Evolutionary conservation across 1,140 invertebrate genomes (phyloP), one percentile per base, ranked within the genome.

Genomic region (Caligus rogercresseyi): DNA sequence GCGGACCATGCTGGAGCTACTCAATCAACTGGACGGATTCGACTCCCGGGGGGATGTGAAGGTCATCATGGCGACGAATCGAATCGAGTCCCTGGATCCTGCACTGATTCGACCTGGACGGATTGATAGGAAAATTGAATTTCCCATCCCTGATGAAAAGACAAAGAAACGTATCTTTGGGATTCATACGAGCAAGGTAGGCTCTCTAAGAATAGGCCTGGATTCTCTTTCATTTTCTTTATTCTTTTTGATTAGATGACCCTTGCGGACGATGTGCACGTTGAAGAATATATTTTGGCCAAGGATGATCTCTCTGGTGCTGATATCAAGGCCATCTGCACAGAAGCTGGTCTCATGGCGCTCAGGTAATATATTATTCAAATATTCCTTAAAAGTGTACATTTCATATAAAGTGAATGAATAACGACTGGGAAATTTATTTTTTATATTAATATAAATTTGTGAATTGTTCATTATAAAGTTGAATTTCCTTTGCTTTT

Each of bases 281-380:
- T 99, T 3, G 90, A 93, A 65, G 96, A 99, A 72, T 80, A 98
- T 23, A 95, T 99, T 61, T 94, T 96, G 87, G 87, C 95, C 2
- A 99, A 99, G 73, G 96, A 99, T 80, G 96, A 99, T 78, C 79
- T 99, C 0, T 98, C 93, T 55, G 96, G 96, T 20, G 96, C 96
- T 68, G 83, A 85, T 72, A 83, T 85, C 57, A 85, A 84, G 87
- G 95, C 96, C n/a, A 98, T 99, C 71, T 98, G 96, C 75, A 99
- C 96, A 7, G 96, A 99, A 78, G 95, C 93, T 63, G 96, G 96
- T 66, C 75, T 99, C 16, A 89, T 99, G 84, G 96, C 96, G 20
- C 74, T 99, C 24, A 77, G 96, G 68, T 96, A 99, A 74, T 80
- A 96, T 61, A 81, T 95, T 68, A n/a, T n/a, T n/a, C n/a, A n/a